Percentiles rank a stretch among this genome's conserved stretches.
Conservation (phyloP, 2,797 vertebrate genomes). For the Tokudaia tokunoshimensis region DNA sequence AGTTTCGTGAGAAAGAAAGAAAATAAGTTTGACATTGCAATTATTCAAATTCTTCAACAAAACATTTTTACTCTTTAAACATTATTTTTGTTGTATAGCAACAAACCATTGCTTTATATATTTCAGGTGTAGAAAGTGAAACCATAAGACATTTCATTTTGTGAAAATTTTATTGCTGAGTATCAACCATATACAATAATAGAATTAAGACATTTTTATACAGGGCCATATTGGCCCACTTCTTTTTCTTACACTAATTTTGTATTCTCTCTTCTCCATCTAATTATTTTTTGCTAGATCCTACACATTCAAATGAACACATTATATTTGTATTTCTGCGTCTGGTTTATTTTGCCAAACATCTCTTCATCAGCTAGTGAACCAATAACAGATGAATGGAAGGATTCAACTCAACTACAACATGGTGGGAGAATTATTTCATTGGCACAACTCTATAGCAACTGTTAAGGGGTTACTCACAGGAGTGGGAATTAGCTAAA, state of each 20-base stretch:
- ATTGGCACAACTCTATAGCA: not conserved
- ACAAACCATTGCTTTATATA: not conserved
- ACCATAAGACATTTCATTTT: not conserved
- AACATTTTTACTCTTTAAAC: not conserved
- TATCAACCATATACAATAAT: not conserved
- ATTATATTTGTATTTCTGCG: not conserved
- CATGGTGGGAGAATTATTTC: not conserved
- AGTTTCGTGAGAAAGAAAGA: not conserved
- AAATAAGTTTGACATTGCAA: not conserved
- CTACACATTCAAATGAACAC: not conserved
- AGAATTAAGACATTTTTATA: not conserved
- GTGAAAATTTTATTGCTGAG: not conserved
- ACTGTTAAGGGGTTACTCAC: not conserved
- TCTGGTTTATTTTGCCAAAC: not conserved
- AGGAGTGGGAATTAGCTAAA: not conserved
- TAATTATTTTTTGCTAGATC: not conserved
- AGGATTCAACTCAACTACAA: not conserved
- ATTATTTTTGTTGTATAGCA: not conserved
- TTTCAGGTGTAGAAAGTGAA: not conserved
- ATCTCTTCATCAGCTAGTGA: not conserved
- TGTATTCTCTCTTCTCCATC: not conserved
- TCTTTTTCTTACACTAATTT: not conserved
- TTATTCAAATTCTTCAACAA: not conserved
- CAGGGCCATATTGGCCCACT: no score
- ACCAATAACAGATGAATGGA: not conserved